Evolutionary conservation across 2,113 vertebrate genomes (phyloP), one percentile per base, ranked within the genome.

Genomic region (Corapipo altera): DNA sequence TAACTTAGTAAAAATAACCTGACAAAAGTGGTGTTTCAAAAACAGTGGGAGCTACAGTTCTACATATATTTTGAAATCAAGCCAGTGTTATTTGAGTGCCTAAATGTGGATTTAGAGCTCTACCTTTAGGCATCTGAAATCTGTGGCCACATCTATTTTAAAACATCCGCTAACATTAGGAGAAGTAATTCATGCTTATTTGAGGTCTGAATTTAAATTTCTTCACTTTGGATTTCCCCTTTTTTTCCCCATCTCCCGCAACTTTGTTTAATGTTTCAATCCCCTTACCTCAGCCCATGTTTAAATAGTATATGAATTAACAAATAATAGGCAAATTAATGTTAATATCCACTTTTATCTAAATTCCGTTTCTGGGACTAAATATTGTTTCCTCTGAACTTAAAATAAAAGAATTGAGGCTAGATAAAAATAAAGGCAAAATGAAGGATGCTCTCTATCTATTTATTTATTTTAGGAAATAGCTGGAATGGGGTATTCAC

Each of bases 171-270:
- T 93, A 92, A 66, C 54, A 77, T 73, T 59, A 70, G 46, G 57
- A 93, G 24, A 26, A 93, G 79, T 86, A 88, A 80, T 88, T 88
- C 46, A 37, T 49, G n/a, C 41, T 88, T 82, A 85, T 95, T 94
- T 93, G 90, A 95, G 78, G 88, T 88, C 28, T 91, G 79, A 90
- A 92, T 88, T 93, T 80, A 80, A 92, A 94, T 90, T 76, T 73
- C 49, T 85, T 18, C 54, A 3, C 23, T 92, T 80, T 80, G 91
- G 51, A 10, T 93, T 95, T 94, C 78, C 92, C 82, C 82, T 54
- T 85, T 85, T 72, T 37, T 76, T 69, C 39, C 71, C 85, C 54
- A 83, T 82, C 58, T 95, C 37, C 85, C 64, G 88, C 66, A 93
- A 1, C 28, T 57, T 24, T 64, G 21, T 52, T 93, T 91, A 95